phyloP scores from a whole-genome alignment of 1,140 invertebrate species.

The Hydropsyche tenuis region DNA sequence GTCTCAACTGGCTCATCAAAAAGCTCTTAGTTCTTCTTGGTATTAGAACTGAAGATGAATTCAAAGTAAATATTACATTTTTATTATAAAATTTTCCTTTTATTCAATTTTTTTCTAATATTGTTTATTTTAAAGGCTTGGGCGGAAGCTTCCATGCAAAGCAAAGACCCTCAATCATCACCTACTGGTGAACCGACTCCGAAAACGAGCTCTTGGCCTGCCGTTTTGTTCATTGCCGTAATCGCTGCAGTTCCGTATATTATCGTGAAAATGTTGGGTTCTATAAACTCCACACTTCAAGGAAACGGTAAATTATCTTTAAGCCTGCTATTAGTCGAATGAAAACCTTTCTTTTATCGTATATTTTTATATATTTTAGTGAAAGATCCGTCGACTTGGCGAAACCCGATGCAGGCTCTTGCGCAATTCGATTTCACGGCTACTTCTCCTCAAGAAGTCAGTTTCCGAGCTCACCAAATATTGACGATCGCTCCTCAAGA shows the following conservation, averaged over 20 bases:
- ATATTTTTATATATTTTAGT: constrained; percentile 61
- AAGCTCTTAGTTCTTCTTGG: constrained; percentile 76
- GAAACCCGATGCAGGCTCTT: constrained; percentile 73
- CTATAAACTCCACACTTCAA: constrained; percentile 63
- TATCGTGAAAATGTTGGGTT: constrained; percentile 83
- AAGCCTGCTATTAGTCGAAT: not conserved
- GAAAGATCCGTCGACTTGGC: constrained; percentile 71
- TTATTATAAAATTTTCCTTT: constrained; percentile 40
- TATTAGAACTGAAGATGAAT: constrained; percentile 61
- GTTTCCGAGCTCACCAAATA: constrained; percentile 76
- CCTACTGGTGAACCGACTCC: constrained; percentile 52
- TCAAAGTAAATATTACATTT: constrained; percentile 55
- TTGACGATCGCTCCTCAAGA: constrained; percentile 83
- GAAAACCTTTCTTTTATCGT: constrained; percentile 32
- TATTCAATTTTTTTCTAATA: not conserved
- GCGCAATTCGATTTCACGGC: constrained; percentile 81
- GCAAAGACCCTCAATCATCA: constrained; percentile 56
- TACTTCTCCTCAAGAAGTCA: constrained; percentile 76
- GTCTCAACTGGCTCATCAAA: constrained; percentile 79
- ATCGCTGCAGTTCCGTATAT: constrained; percentile 90
- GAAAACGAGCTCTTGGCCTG: constrained; percentile 69
- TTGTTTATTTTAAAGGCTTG: constrained; percentile 61
- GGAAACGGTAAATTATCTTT: constrained; percentile 60
- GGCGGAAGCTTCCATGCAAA: constrained; percentile 66
- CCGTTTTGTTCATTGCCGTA: constrained; percentile 83